These are phyloP conservation scores for Chamaetylas fuelleborni DNA, from an alignment of 2,113 vertebrate species.

Conservation along the genomic window DNA sequence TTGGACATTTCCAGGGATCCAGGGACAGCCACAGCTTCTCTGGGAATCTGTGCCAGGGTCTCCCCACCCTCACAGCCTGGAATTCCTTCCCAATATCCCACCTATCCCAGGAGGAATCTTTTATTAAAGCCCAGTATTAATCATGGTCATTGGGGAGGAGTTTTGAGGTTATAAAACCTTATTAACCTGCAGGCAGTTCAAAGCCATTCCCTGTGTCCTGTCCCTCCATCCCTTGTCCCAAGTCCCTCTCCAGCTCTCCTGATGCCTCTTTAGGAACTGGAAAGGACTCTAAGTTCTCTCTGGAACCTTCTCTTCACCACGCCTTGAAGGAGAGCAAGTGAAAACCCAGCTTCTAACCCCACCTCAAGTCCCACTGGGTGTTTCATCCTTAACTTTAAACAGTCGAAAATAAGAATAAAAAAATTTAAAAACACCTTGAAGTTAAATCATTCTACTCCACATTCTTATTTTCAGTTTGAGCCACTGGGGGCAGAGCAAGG, in stretches of 20 bases:
- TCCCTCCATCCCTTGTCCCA: not conserved
- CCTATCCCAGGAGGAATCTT: not conserved
- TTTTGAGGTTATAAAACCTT: constrained; percentile 57
- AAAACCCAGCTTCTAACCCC: not conserved
- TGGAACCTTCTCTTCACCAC: not conserved
- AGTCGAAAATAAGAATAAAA: not conserved
- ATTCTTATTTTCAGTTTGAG: not conserved
- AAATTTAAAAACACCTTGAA: accelerated
- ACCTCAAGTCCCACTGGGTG: not conserved
- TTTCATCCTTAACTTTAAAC: not conserved
- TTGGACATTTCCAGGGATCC: not conserved
- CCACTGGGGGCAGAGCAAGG: too few species aligned
- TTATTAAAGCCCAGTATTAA: constrained; percentile 65
- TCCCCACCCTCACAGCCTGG: accelerated
- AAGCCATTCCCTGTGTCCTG: not conserved
- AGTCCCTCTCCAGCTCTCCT: not conserved
- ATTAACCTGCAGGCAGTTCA: not conserved
- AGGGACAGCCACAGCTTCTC: not conserved
- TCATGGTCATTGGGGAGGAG: constrained; percentile 65
- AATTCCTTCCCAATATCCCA: not conserved
- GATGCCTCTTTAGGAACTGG: not conserved
- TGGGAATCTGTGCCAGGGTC: not conserved
- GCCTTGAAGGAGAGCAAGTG: not conserved
- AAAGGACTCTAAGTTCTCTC: not conserved
- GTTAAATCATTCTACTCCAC: not conserved